Percentiles rank a stretch among this genome's conserved stretches.
Evolutionary conservation across 2,113 vertebrate genomes (phyloP).

Genomic region (Corythoichthys intestinalis): DNA sequence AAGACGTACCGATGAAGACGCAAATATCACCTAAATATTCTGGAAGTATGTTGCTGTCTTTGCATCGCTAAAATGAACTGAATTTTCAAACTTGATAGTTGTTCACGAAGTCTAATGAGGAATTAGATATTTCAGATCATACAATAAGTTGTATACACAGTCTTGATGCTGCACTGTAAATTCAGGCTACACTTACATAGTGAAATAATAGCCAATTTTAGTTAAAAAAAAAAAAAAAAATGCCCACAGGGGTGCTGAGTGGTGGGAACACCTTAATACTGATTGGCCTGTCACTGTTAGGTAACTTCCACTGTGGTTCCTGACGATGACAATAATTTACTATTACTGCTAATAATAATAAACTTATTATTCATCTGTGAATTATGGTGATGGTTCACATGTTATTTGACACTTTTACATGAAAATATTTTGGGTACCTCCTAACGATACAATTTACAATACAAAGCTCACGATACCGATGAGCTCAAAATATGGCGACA

Average conservation of each 20-base stretch:
- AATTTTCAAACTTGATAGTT: neutral
- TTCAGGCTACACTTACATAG: neutral
- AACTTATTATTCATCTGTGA: neutral
- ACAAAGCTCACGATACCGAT: too few relatives aligned
- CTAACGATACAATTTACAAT: too few relatives aligned
- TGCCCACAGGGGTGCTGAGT: neutral
- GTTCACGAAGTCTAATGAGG: neutral
- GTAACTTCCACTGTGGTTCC: neutral
- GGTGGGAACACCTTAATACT: neutral
- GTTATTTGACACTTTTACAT: too few relatives aligned
- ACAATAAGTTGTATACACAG: neutral
- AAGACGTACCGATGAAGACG: too few relatives aligned
- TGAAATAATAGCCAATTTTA: neutral
- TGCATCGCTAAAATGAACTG: neutral
- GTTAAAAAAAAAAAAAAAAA: neutral
- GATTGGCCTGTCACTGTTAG: neutral
- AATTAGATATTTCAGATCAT: neutral
- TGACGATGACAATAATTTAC: neutral
- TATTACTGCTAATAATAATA: too few relatives aligned
- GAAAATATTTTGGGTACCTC: too few relatives aligned
- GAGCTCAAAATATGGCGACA: too few relatives aligned
- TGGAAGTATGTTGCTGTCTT: neutral
- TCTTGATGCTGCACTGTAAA: neutral
- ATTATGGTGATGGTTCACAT: neutral
- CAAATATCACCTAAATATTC: neutral